These are phyloP conservation scores for Neomonachus schauinslandi DNA, from an alignment of 2,113 vertebrate genomes.

Conservation along the genomic window DNA sequence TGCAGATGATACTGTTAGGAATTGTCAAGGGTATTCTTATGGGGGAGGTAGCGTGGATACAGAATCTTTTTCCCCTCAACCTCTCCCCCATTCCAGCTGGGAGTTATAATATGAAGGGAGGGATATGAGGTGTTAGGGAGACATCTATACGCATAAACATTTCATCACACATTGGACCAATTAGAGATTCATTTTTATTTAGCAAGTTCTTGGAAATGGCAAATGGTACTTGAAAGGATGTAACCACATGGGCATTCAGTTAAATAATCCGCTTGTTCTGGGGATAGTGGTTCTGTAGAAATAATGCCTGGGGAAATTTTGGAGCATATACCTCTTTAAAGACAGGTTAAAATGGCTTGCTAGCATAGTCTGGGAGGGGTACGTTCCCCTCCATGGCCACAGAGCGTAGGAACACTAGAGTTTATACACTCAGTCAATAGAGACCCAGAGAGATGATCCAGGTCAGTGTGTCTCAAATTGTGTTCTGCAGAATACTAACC, in stretches of 20 bases:
- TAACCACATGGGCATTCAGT: background rate
- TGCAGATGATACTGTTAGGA: background rate
- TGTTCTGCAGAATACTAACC: background rate
- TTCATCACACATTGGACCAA: background rate
- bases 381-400: background rate
- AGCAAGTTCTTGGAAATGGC: background rate
- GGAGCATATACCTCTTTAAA: background rate
- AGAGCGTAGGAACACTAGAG: background rate
- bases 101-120: background rate
- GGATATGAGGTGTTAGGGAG: background rate
- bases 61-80: background rate
- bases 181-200: background rate
- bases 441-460: background rate
- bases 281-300: background rate
- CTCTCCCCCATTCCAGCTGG: background rate
- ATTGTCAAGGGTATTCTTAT: background rate
- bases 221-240: background rate
- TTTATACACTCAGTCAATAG: fast-evolving
- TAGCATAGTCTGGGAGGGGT: background rate
- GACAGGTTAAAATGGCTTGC: background rate
- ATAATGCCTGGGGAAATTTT: background rate
- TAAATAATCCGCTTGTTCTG: background rate
- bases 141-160: background rate
- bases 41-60: fast-evolving
- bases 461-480: background rate